Base-by-base conservation (phyloP, 2,113 vertebrate genomes). In the Grammomys dolichurus region DNA sequence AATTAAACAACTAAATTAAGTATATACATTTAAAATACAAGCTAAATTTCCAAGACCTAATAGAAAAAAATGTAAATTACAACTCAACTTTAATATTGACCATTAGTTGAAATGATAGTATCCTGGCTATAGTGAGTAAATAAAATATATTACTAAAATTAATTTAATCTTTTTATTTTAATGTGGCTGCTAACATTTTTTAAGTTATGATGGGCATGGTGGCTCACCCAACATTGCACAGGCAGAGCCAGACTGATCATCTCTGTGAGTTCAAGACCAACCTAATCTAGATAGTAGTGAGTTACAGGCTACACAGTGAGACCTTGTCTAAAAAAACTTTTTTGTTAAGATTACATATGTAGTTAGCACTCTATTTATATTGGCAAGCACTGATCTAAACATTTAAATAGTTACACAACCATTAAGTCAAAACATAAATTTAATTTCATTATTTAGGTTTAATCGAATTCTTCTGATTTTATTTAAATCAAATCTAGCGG, bases 401-500 rank as follows among this genome's bases (percentile, higher is more conserved):
- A 43, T 13, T 86, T 73, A 69, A 85, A 88, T 88, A 82, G 60
- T 56, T 82, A 76, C 0, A 36, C 80, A 88, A 92, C 17, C 75
- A 75, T 67, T 58, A 85, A 88, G 80, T 65, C n/a, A 72, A 93
- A 93, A 80, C 12, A 75, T 70, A 77, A 77, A 60, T 73, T 72
- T 92, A 89, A 65, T 54, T 70, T 86, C 90, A 87, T 78, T 67
- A 89, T 90, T 93, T 70, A 89, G 17, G 58, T 75, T 75, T 95
- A 93, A 73, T 82, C 20, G 76, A 72, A 87, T 72, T 91, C 54
- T 81, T 92, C 19, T 65, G 60, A 70, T 80, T 87, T 91, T 93
- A 73, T 89, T 81, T 65, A 93, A 96, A 91, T 76, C 70, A 77
- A 93, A 96, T 96, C 19, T 56, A 72, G 36, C 43, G 51, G 60